Conservation (phyloP, 1,140 invertebrate genomes). For the Orchestia grillus region DNA sequence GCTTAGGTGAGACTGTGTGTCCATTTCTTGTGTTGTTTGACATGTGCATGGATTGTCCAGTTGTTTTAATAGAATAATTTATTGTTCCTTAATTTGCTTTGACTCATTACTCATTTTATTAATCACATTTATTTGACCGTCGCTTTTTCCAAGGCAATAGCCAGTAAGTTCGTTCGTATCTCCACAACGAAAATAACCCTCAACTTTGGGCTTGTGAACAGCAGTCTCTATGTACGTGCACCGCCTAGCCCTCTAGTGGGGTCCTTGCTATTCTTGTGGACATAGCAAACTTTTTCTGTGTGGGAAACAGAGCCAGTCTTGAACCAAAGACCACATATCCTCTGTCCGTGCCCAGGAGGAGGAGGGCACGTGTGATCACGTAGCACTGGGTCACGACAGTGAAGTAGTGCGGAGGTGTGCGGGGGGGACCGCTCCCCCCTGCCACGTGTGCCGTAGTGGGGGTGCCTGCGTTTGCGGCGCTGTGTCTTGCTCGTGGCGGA, state of each 20-base stretch:
- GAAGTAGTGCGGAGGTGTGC: too few species aligned
- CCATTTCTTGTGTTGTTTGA: background rate
- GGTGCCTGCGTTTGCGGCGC: too few species aligned
- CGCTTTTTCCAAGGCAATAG: background rate
- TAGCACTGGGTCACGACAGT: too few species aligned
- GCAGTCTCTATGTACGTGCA: background rate
- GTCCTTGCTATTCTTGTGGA: background rate
- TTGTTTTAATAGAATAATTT: background rate
- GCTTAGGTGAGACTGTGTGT: background rate
- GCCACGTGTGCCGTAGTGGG: too few species aligned
- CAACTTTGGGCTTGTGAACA: background rate
- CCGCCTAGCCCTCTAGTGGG: background rate
- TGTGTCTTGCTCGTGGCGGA: too few species aligned
- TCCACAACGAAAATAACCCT: background rate
- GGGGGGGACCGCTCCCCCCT: too few species aligned
- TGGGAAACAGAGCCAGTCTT: background rate
- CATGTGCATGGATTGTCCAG: background rate
- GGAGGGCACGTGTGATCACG: too few species aligned
- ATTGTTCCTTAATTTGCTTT: background rate
- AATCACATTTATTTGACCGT: background rate
- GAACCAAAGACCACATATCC: background rate
- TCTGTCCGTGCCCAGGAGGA: background rate
- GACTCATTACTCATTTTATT: background rate
- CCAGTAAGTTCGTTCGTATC: background rate
- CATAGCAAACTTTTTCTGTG: background rate